phyloP scores from a whole-genome alignment of 2,888 invertebrate species.

The Erebia ligea region DNA sequence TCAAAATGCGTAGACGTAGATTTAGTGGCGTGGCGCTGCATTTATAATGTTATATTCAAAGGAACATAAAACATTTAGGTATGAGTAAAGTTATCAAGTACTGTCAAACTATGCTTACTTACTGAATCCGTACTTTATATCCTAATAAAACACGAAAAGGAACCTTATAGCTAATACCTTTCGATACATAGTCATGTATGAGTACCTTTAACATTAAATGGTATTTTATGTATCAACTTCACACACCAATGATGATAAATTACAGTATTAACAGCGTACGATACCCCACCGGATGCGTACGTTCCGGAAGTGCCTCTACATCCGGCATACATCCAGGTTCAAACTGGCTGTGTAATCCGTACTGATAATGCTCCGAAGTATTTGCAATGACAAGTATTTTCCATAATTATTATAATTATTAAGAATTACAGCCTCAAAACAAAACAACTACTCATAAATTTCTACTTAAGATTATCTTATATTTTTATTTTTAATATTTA shows the following conservation, averaged over 20 bases:
- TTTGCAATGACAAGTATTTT: not conserved
- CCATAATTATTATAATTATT: not conserved
- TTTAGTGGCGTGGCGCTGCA: too few relatives aligned
- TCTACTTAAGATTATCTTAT: too few relatives aligned
- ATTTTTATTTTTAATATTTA: too few relatives aligned
- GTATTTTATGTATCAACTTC: slow-evolving; percentile 12
- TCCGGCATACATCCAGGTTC: slow-evolving; percentile 20
- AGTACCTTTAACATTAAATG: slow-evolving; percentile 6
- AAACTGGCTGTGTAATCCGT: slow-evolving; percentile 19
- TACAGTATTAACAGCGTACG: slow-evolving; percentile 16
- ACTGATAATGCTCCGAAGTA: slow-evolving; percentile 13
- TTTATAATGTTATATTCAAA: too few relatives aligned
- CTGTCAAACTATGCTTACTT: too few relatives aligned
- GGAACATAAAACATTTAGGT: too few relatives aligned
- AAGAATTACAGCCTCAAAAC: not conserved
- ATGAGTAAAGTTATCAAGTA: too few relatives aligned
- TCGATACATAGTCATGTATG: not conserved
- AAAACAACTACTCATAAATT: too few relatives aligned
- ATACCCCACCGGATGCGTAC: slow-evolving; percentile 17
- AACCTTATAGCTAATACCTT: not conserved
- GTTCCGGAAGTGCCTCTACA: slow-evolving; percentile 11
- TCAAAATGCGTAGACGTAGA: too few relatives aligned
- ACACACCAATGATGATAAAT: slow-evolving; percentile 11
- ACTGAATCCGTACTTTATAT: too few relatives aligned
- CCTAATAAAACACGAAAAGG: too few relatives aligned